A percentile compares a stretch with the other conserved stretches of the same genome.
These are phyloP conservation scores for Leucosticte australis DNA, from an alignment of 2,113 vertebrate species.

Conservation along the genomic window DNA sequence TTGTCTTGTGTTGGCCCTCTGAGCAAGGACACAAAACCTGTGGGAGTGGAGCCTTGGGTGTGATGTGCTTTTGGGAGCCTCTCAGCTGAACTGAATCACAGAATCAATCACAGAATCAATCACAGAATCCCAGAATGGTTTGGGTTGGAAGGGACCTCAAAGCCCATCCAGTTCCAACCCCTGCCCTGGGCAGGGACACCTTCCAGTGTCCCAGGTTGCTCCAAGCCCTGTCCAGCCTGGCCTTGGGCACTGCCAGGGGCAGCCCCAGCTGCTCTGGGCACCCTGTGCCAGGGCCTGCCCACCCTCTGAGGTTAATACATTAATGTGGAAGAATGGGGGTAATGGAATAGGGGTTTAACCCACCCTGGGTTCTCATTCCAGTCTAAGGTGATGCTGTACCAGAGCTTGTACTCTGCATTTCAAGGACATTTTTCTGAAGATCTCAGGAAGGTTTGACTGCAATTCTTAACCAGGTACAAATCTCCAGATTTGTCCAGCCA, in stretches of 20 bases:
- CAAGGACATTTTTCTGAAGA: not conserved
- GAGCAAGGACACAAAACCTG: not conserved
- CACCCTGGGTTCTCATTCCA: not conserved
- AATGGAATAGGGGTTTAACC: not conserved
- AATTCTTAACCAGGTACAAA: not conserved
- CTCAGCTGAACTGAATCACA: not conserved
- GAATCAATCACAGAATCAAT: not conserved
- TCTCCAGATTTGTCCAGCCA: not conserved
- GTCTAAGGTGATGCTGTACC: not conserved
- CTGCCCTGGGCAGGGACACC: not conserved
- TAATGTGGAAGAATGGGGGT: not conserved
- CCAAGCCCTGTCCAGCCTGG: rapidly evolving
- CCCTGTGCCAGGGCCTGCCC: rapidly evolving
- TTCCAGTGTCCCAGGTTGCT: rapidly evolving
- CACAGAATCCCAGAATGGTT: not conserved
- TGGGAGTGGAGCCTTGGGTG: not conserved
- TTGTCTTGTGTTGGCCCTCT: not conserved
- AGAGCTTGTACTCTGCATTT: not conserved
- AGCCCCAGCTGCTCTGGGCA: not conserved
- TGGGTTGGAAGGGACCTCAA: not conserved
- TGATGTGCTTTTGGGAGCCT: not conserved
- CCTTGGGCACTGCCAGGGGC: not conserved
- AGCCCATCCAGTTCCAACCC: rapidly evolving
- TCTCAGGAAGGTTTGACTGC: not conserved
- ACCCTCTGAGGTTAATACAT: not conserved